Evolutionary conservation across 2,113 vertebrate species (phyloP).

Genomic region (Okapia johnstoni): DNA sequence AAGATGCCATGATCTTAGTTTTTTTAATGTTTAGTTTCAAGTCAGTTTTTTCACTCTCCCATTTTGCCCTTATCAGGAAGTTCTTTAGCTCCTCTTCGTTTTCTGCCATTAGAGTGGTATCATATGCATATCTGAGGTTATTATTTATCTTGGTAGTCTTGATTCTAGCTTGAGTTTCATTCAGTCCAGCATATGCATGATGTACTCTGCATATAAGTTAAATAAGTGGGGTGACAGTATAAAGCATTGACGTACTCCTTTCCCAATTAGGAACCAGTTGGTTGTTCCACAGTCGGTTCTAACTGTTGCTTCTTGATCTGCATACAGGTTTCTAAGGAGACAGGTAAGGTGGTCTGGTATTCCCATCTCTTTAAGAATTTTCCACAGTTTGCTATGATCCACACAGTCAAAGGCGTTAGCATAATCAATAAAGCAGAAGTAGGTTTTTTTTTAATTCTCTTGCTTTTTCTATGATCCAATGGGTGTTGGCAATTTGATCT

Average conservation of each 20-base stretch:
- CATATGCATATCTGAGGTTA: background rate
- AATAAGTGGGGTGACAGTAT: background rate
- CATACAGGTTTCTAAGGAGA: background rate
- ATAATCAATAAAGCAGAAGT: background rate
- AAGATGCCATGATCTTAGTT: background rate
- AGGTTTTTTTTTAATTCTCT: background rate
- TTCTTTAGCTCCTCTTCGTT: background rate
- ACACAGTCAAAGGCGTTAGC: background rate
- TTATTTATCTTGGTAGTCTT: background rate
- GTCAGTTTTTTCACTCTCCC: background rate
- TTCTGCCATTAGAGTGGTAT: background rate
- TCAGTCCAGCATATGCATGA: background rate
- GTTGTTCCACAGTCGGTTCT: background rate
- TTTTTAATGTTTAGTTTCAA: background rate
- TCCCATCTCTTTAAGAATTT: background rate
- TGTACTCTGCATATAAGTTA: background rate
- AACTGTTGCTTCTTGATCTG: background rate
- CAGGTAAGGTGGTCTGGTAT: background rate
- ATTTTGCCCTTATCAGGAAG: background rate
- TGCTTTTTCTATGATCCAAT: background rate
- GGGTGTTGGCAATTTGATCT: background rate
- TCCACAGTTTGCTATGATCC: background rate
- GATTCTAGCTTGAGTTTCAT: background rate
- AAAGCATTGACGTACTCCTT: background rate
- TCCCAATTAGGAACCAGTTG: background rate